phyloP scores from a whole-genome alignment of 2,113 vertebrate genomes.

The Takifugu flavidus region DNA sequence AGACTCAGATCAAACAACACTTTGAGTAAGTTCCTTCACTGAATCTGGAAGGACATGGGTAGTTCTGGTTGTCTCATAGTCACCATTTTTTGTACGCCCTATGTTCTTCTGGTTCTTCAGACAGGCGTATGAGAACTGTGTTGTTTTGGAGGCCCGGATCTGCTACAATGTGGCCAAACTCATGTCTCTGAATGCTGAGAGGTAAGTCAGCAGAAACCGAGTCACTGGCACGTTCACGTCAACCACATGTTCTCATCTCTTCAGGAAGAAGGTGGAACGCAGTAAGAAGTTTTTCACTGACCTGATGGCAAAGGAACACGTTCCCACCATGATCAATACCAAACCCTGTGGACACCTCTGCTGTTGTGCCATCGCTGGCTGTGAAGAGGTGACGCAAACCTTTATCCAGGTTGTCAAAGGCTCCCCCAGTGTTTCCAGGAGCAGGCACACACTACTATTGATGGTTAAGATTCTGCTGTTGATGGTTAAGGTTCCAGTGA shows the following conservation, averaged over 20 bases:
- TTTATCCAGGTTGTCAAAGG: too few species aligned
- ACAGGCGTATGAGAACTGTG: slow-evolving; percentile 93
- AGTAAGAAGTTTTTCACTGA: slow-evolving; percentile 94
- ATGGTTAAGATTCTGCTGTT: too few species aligned
- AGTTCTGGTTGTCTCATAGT: not conserved
- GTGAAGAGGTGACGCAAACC: slow-evolving; percentile 82
- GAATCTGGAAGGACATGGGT: not conserved
- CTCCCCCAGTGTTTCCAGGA: not conserved
- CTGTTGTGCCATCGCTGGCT: slow-evolving; percentile 91
- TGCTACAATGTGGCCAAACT: slow-evolving; percentile 95
- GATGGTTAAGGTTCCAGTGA: too few species aligned
- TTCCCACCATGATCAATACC: slow-evolving; percentile 92
- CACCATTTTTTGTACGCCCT: not conserved
- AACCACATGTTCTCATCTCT: not conserved
- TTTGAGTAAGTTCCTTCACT: slow-evolving; percentile 84
- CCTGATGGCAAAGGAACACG: slow-evolving; percentile 86
- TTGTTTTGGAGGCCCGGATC: slow-evolving; percentile 88
- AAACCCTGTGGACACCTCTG: slow-evolving; percentile 97
- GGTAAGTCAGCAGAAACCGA: slow-evolving; percentile 19
- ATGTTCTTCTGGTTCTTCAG: slow-evolving; percentile 57
- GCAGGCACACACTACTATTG: too few species aligned
- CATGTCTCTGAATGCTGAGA: slow-evolving; percentile 86
- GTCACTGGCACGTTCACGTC: not conserved
- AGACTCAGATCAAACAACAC: slow-evolving; percentile 93
- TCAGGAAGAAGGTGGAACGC: slow-evolving; percentile 93